Evolutionary conservation across 1,140 invertebrate genomes (phyloP).

Genomic region (Cydia pomonella): DNA sequence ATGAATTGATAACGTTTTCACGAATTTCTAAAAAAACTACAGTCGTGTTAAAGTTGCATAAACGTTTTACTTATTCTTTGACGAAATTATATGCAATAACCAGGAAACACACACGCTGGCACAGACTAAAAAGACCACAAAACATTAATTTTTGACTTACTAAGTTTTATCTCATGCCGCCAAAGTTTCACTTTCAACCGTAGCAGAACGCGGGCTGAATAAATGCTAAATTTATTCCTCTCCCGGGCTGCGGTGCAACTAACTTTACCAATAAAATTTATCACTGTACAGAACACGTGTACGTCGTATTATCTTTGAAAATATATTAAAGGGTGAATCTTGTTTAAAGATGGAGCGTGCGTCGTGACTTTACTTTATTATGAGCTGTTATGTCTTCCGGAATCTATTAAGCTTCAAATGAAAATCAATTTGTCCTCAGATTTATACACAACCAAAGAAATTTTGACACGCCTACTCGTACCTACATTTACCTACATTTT

Average conservation of each 20-base stretch:
- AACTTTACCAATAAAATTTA: slow-evolving; percentile 45
- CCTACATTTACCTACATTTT: too few species aligned
- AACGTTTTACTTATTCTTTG: background rate
- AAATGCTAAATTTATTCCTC: slow-evolving; percentile 49
- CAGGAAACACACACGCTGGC: background rate
- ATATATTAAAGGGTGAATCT: slow-evolving; percentile 7
- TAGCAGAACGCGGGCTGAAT: slow-evolving; percentile 38
- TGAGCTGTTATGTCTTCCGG: background rate
- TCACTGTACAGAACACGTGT: slow-evolving; percentile 35
- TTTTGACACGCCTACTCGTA: too few species aligned
- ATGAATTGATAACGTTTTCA: too few species aligned
- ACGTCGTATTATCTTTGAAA: slow-evolving; percentile 25
- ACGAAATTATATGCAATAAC: background rate
- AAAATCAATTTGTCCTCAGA: background rate
- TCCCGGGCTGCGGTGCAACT: slow-evolving; percentile 40
- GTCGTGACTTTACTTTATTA: background rate
- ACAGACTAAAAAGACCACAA: background rate
- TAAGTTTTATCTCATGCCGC: slow-evolving; percentile 6
- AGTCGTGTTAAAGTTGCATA: too few species aligned
- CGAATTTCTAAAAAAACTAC: too few species aligned
- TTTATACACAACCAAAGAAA: background rate
- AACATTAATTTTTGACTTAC: background rate
- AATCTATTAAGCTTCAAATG: background rate
- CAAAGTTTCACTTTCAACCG: slow-evolving; percentile 46
- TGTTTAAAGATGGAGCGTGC: background rate